phyloP scores from a whole-genome alignment of 2,888 invertebrate species.

The Chaitophorus viminalis region DNA sequence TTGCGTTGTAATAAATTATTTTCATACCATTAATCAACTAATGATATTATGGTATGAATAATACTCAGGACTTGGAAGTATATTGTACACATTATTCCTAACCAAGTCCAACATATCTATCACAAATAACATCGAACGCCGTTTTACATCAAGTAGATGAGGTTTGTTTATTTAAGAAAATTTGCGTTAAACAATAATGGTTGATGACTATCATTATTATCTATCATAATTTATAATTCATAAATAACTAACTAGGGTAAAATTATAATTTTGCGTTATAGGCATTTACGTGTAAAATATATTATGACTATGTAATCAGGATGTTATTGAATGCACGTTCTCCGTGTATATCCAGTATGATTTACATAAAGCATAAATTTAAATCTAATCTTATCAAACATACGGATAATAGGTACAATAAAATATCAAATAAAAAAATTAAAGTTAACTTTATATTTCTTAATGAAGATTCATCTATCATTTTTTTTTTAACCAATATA shows the following conservation, averaged over 20 bases:
- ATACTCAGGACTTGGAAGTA: background rate
- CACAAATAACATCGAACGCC: background rate
- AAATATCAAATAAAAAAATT: too few relatives aligned
- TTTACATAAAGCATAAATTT: background rate
- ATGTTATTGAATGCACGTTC: background rate
- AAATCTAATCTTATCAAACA: too few relatives aligned
- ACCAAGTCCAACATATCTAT: background rate
- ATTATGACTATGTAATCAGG: background rate
- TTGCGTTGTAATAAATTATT: constrained; percentile 40
- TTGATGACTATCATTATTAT: too few relatives aligned
- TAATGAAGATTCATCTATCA: too few relatives aligned
- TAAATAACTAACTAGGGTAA: too few relatives aligned
- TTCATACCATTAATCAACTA: constrained; percentile 19
- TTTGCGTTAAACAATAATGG: too few relatives aligned
- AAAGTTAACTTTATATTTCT: too few relatives aligned
- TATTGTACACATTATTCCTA: background rate
- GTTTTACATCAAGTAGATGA: too few relatives aligned
- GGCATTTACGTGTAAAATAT: background rate
- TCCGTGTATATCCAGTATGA: background rate
- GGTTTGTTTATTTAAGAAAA: too few relatives aligned
- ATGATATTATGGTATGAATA: background rate
- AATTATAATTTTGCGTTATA: background rate
- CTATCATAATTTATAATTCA: background rate
- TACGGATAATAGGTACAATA: too few relatives aligned
- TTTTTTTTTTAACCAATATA: too few relatives aligned